A percentile compares a stretch with the other conserved stretches of the same genome.
phyloP scores from a whole-genome alignment of 2,888 invertebrate genomes.

The Idaea biselata region DNA sequence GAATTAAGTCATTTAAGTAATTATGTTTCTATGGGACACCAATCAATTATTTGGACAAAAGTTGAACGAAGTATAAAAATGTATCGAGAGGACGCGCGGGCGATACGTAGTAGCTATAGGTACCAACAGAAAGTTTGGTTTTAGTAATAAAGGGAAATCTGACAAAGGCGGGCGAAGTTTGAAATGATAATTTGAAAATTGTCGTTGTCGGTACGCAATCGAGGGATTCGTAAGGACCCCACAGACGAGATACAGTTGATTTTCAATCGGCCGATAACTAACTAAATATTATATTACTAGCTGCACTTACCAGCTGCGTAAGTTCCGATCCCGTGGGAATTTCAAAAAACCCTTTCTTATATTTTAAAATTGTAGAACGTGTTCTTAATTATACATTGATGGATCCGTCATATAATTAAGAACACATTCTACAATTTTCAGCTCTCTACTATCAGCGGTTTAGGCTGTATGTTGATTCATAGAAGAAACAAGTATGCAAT shows the following conservation, averaged over 20 bases:
- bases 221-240: constrained; percentile 20
- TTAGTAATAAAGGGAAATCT: constrained; percentile 23
- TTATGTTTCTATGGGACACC: not conserved
- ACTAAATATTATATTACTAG: no score
- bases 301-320: no score
- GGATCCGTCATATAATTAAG: no score
- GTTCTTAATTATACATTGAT: no score
- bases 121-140: constrained; percentile 17
- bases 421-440: no score
- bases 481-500: no score
- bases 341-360: no score
- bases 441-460: no score
- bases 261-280: constrained; percentile 6
- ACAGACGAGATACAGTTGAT: not conserved
- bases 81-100: not conserved
- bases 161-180: constrained; percentile 23
- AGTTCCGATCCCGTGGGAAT: no score
- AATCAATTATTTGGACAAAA: not conserved
- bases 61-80: constrained; percentile 17
- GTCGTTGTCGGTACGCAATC: constrained; percentile 28
- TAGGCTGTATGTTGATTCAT: no score
- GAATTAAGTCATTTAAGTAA: not conserved
- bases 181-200: constrained; percentile 30
- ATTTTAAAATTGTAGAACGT: no score
- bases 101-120: not conserved